Percentiles rank a stretch among this genome's conserved stretches.
phyloP scores from a whole-genome alignment of 2,888 invertebrate species.

The Agriotes lineatus region DNA sequence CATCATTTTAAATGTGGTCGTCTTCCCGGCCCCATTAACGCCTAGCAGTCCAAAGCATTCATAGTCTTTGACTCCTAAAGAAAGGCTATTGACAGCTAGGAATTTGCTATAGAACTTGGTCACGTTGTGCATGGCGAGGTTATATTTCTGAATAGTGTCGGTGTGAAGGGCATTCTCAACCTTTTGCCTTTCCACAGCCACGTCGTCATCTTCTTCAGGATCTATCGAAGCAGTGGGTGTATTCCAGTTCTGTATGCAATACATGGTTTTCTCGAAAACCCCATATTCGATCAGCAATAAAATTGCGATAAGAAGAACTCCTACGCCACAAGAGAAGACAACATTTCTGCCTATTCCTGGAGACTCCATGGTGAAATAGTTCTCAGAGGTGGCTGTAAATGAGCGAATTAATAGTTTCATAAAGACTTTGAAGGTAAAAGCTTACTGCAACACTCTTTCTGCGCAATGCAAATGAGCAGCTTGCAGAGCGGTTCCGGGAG shows the following conservation, averaged over 20 bases:
- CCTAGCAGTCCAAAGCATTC: constrained; percentile 87
- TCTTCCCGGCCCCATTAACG: constrained; percentile 89
- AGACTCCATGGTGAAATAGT: constrained; percentile 74
- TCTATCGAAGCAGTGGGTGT: not conserved
- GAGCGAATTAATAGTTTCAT: not conserved
- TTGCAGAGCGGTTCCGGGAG: constrained; percentile 38
- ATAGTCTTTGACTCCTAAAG: constrained; percentile 70
- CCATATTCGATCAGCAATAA: constrained; percentile 76
- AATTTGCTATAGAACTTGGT: constrained; percentile 79
- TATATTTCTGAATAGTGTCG: constrained; percentile 58
- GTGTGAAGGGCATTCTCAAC: constrained; percentile 55
- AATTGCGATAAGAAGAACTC: constrained; percentile 71
- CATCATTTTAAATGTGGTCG: constrained; percentile 87
- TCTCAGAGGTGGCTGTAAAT: constrained; percentile 50
- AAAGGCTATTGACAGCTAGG: constrained; percentile 80
- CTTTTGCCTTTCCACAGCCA: constrained; percentile 72
- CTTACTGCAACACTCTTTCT: constrained; percentile 33
- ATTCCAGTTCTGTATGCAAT: constrained; percentile 42
- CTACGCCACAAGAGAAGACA: constrained; percentile 70
- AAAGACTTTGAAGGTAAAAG: not conserved
- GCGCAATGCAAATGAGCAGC: not conserved
- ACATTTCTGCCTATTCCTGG: constrained; percentile 81
- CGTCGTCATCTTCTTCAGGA: constrained; percentile 67
- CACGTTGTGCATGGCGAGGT: constrained; percentile 74
- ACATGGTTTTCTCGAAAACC: constrained; percentile 68